Percentiles rank a stretch among this genome's conserved stretches.
Evolutionary conservation across 2,113 vertebrate species (phyloP).

Genomic region (Peromyscus polionotus): DNA sequence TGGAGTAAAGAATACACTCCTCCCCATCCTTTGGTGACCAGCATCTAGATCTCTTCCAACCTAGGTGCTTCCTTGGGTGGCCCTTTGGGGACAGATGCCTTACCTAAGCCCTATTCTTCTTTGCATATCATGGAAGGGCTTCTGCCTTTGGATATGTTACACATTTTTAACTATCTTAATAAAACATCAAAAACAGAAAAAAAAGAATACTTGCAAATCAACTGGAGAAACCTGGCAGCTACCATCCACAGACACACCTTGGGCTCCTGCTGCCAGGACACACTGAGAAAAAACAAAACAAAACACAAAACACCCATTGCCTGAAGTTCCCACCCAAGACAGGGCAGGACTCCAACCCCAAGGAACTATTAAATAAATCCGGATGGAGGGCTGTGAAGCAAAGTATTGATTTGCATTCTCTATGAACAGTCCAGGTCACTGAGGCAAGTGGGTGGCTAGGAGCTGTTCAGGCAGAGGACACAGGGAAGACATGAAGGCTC

Average conservation of each 20-base stretch:
- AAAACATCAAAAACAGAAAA: background rate
- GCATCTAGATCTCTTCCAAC: background rate
- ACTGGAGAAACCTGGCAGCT: background rate
- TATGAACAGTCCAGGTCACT: background rate
- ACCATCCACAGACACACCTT: background rate
- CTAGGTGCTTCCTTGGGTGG: background rate
- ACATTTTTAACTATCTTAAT: background rate
- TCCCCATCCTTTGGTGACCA: background rate
- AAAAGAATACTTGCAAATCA: background rate
- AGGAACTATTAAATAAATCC: background rate
- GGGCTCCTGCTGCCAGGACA: background rate
- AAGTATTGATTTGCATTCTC: background rate
- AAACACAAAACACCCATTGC: background rate
- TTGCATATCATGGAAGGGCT: too few relatives aligned
- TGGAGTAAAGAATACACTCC: background rate
- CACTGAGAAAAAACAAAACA: background rate
- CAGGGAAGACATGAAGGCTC: background rate
- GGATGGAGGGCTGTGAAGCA: background rate
- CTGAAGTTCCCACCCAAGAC: background rate
- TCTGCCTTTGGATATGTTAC: background rate
- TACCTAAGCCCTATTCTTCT: background rate
- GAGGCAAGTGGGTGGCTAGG: background rate
- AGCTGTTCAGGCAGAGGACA: background rate
- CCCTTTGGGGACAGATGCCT: background rate
- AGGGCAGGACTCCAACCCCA: background rate